A percentile compares a stretch with the other conserved stretches of the same genome.
Evolutionary conservation across 1,140 invertebrate species (phyloP).

Genomic region (Acromyrmex heyeri): DNA sequence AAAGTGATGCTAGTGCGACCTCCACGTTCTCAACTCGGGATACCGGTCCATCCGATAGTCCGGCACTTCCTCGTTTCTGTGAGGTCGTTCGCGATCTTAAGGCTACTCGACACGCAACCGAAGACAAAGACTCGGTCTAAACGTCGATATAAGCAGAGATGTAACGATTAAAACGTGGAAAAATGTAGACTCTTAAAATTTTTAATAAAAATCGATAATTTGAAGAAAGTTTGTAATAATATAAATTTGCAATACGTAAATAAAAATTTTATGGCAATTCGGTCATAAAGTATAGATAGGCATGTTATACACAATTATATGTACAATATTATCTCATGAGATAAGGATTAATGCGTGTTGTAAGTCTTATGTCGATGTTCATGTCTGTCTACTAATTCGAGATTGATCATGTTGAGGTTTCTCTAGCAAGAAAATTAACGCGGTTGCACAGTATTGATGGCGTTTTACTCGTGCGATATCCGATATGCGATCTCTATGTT

Average conservation of each 20-base stretch:
- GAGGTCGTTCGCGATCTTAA: constrained; percentile 55
- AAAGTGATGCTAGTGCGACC: constrained; percentile 68
- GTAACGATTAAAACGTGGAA: not conserved
- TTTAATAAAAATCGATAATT: not conserved
- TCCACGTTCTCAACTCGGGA: constrained; percentile 69
- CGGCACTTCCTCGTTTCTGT: constrained; percentile 71
- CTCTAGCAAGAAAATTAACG: constrained; percentile 28
- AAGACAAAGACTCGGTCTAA: constrained; percentile 14
- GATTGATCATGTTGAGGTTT: constrained; percentile 33
- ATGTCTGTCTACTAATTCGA: constrained; percentile 11
- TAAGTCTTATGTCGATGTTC: constrained; percentile 20
- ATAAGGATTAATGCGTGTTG: constrained; percentile 29
- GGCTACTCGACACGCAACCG: constrained; percentile 61
- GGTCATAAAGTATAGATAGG: not conserved
- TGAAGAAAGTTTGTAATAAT: not conserved
- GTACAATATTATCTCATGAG: not conserved
- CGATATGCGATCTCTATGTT: constrained; percentile 56
- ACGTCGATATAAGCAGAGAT: not conserved
- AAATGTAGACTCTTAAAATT: not conserved
- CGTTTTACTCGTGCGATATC: constrained; percentile 40
- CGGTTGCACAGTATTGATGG: constrained; percentile 25
- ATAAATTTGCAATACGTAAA: not conserved
- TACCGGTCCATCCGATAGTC: constrained; percentile 70
- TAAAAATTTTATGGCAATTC: not conserved
- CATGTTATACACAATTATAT: not conserved